Base-by-base conservation (phyloP, 2,113 vertebrate genomes). In the Halcyon senegalensis region DNA sequence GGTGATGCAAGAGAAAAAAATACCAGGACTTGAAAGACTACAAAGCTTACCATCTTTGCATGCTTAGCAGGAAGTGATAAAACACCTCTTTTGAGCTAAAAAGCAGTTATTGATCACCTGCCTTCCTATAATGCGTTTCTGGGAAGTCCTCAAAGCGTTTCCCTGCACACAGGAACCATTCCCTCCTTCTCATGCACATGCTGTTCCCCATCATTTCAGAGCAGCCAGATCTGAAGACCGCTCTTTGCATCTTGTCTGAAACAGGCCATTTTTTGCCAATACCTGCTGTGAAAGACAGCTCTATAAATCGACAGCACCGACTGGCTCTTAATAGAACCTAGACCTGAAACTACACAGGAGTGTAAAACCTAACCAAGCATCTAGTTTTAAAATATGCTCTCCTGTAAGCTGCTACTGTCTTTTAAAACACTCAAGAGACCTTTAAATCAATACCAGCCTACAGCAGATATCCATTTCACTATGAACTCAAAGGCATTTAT, bases 361-460 rank as follows among this genome's bases (percentile, higher is more conserved):
- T 85, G 60, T 84, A 92, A 94, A 92, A 89, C 56, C 73, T 93
- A 95, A 80, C 44, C 39, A 96, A 95, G 87, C 79, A 75, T 95
- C 90, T 94, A 64, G 76, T 77, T 87, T 90, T 89, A 95, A 69
- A 90, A 96, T 90, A 94, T 39, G 73, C 74, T 74, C 86, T 82
- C 93, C 90, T 87, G 11, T 90, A 97, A 90, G 91, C 79, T 73
- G 87, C 94, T 95, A 74, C 94, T 95, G 86, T 92, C 95, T 97
- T 96, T 97, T 95, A 98, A 95, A 98, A 95, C 89, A 94, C 97
- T 93, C 97, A 56, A 90, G 98, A 97, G 97, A 98, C 97, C 75
- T 91, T 89, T 63, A 96, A 97, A 98, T 99, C 98, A 97, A 99
- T 99, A 98, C 92, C 96, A 98, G 94, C 95, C 97, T 98, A 97